These are phyloP conservation scores for Phortica magna DNA, from an alignment of 2,888 invertebrate species.

Conservation along the genomic window DNA sequence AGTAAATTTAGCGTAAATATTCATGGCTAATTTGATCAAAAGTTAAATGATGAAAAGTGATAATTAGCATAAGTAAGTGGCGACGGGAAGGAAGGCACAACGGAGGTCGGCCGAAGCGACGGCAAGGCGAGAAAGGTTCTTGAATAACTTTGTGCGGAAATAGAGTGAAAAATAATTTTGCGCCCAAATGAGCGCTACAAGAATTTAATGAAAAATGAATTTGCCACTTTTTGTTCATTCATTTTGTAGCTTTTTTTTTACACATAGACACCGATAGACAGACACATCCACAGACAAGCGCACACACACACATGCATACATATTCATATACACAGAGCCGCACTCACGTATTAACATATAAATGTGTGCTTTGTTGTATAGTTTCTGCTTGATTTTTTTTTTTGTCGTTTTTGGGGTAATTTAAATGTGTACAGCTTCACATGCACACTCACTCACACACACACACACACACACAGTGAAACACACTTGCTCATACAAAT, in stretches of 20 bases:
- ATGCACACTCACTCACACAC: neutral
- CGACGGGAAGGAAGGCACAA: neutral
- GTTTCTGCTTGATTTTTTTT: neutral
- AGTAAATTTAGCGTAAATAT: constrained; percentile 29
- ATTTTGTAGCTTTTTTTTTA: neutral
- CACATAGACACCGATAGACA: constrained; percentile 2
- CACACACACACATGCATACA: constrained; percentile 9
- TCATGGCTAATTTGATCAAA: constrained; percentile 32
- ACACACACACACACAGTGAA: neutral
- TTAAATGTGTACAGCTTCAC: neutral
- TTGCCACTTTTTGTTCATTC: neutral
- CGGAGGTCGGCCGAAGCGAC: neutral
- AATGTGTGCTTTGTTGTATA: neutral
- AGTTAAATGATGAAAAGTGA: constrained; percentile 30
- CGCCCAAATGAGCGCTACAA: constrained; percentile 8
- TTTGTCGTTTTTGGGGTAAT: neutral
- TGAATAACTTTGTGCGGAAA: neutral
- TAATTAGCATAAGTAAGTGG: constrained; percentile 32
- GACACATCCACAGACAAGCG: neutral
- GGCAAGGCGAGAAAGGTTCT: neutral
- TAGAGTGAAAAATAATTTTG: constrained; percentile 8
- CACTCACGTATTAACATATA: neutral
- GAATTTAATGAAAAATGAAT: constrained; percentile 21
- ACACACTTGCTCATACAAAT: constrained; percentile 11
- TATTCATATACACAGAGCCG: neutral